Base-by-base conservation (phyloP, 1,140 invertebrate species). In the Odontomachus brunneus region DNA sequence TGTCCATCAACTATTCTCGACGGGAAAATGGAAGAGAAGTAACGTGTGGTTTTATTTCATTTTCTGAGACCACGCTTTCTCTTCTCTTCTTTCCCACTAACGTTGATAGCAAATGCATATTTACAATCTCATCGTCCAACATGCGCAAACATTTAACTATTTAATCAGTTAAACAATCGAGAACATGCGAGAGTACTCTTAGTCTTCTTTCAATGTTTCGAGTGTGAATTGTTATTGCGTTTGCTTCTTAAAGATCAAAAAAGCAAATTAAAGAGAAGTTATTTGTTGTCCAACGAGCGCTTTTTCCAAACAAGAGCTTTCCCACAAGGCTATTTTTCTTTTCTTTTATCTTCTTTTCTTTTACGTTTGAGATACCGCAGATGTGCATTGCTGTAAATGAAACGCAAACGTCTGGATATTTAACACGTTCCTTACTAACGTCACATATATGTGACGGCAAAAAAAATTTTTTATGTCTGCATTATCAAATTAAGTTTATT, bases 81-180 rank as follows among this genome's bases (percentile, higher is more conserved):
- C 17, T 24, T 22, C 53, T 53, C 72, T 82, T 59, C 59, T 75
- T 78, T 84, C 29, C 60, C 44, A 3, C 9, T n/a, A 26, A 48
- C 33, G 17, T 86, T 72, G 33, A 72, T 66, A 49, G 3, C 44
- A 14, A 51, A 73, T 86, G 75, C 65, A 73, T 88, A 88, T 88
- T 87, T 29, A 83, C 88, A 76, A 81, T 59, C 29, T 48, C 0
- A 38, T 55, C 33, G 53, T 67, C 19, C 15, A 15, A 74, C 9
- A 3, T 15, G 53, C 78, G n/a, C 49, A 9, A 55, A 24, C 26
- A 11, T 11, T 17, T 24, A 29, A 44, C 22, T 57, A 38, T 38
- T 78, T 38, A 78, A 53, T 11, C 19, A 7, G 57, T 57, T 67
- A 67, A 78, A 78, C 38, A 11, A 9, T 26, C 24, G 22, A 44